Percentiles rank a stretch among this genome's conserved stretches.
Conservation (phyloP, 2,888 invertebrate species). For the Heliconius ismenius region DNA sequence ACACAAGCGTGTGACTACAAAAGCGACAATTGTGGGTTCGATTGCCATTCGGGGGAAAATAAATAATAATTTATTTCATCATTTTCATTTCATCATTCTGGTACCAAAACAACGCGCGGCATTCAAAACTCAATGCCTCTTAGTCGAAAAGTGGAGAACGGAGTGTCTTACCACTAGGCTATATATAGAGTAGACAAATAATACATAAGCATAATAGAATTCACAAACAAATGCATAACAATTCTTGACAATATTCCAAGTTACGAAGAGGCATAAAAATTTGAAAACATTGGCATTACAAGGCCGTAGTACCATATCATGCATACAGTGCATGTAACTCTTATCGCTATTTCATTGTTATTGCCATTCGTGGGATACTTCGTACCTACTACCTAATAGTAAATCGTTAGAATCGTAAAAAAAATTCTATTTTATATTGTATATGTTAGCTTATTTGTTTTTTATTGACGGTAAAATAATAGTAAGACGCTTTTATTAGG, state of each 20-base stretch:
- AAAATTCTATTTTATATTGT: neutral
- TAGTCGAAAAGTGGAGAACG: too few species aligned
- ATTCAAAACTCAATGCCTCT: too few species aligned
- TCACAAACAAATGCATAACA: neutral
- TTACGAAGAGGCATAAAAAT: conserved; percentile 23
- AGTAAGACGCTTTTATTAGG: too few species aligned
- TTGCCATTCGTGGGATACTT: conserved; percentile 23
- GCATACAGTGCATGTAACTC: conserved; percentile 35
- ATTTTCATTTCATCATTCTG: too few species aligned
- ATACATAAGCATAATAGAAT: too few species aligned
- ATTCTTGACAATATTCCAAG: conserved; percentile 45
- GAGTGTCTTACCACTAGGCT: too few species aligned
- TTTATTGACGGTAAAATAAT: neutral
- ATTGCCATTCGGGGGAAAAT: too few species aligned
- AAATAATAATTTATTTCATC: too few species aligned
- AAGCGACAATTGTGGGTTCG: too few species aligned
- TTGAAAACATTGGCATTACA: conserved; percentile 33
- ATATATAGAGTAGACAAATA: too few species aligned
- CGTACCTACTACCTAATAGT: neutral
- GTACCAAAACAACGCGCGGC: too few species aligned
- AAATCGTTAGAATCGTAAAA: neutral
- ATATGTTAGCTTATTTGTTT: neutral
- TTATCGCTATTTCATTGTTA: conserved; percentile 34
- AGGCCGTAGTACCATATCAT: conserved; percentile 44
- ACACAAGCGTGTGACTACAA: too few species aligned